These are phyloP conservation scores for Leptinotarsa lineolata DNA, from an alignment of 1,140 invertebrate genomes.

Conservation along the genomic window DNA sequence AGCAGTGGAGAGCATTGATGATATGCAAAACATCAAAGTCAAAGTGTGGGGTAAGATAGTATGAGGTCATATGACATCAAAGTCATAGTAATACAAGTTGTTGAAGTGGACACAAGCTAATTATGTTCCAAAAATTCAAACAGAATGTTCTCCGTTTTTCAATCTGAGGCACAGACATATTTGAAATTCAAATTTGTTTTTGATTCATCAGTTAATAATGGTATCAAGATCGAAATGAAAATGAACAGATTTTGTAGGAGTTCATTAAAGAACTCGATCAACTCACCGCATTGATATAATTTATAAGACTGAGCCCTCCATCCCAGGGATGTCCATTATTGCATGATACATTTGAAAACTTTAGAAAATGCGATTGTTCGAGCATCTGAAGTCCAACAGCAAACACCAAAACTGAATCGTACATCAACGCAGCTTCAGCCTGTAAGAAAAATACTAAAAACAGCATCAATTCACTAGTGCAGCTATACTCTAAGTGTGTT, in stretches of 20 bases:
- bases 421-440: conserved; percentile 79
- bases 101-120: too few relatives aligned
- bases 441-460: conserved; percentile 53
- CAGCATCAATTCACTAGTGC: neutral
- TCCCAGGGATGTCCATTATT: conserved; percentile 75
- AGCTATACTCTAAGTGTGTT: too few relatives aligned
- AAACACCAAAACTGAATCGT: conserved; percentile 79
- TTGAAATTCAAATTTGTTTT: too few relatives aligned
- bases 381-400: conserved; percentile 71
- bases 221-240: neutral
- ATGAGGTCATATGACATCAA: too few relatives aligned
- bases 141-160: too few relatives aligned
- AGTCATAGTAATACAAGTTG: too few relatives aligned
- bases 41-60: too few relatives aligned
- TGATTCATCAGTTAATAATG: neutral
- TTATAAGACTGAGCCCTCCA: conserved; percentile 78
- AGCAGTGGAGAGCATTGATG: too few relatives aligned
- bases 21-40: too few relatives aligned
- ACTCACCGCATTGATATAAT: conserved; percentile 78
- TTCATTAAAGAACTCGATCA: neutral
- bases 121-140: too few relatives aligned
- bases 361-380: conserved; percentile 67
- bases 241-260: neutral
- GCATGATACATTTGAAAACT: conserved; percentile 71
- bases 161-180: too few relatives aligned